Percentiles rank a stretch among this genome's conserved stretches.
Conservation (phyloP, 2,797 vertebrate genomes). For the Centroberyx gerrardi region DNA sequence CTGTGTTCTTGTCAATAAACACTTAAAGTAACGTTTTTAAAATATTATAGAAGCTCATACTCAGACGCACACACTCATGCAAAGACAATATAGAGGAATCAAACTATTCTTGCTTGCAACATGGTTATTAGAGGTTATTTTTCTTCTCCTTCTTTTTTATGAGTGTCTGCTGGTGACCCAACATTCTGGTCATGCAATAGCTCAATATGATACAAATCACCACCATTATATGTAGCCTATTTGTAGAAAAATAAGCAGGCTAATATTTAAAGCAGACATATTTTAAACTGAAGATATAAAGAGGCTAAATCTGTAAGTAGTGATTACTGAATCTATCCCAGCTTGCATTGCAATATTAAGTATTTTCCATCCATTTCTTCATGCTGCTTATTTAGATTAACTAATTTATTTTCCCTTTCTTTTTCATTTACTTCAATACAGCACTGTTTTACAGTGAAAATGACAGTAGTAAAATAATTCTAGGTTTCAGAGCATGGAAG, state of each 20-base stretch:
- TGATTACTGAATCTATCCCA: constrained; percentile 7
- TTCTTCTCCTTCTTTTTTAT: background rate
- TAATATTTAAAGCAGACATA: background rate
- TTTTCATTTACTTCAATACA: constrained; percentile 19
- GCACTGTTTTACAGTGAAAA: constrained; percentile 9
- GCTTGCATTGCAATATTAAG: too few relatives aligned
- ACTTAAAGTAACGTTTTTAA: background rate
- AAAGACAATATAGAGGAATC: background rate
- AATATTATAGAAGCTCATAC: too few relatives aligned
- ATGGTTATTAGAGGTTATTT: background rate
- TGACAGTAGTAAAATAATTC: constrained; percentile 68
- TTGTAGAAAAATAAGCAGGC: constrained; percentile 11
- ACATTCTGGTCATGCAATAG: background rate
- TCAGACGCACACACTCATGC: too few relatives aligned
- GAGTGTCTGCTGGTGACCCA: background rate
- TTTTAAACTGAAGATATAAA: background rate
- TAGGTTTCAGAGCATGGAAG: constrained; percentile 64
- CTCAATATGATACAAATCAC: constrained; percentile 12
- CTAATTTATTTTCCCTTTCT: constrained; percentile 50
- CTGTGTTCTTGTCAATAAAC: background rate
- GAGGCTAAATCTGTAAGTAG: constrained; percentile 19
- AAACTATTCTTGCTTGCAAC: background rate
- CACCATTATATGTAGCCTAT: constrained; percentile 10
- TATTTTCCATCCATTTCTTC: constrained; percentile 19
- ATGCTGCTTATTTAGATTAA: constrained; percentile 35